These are phyloP conservation scores for Stomatorhinus walkeri DNA, from an alignment of 2,797 vertebrate species.

Conservation along the genomic window DNA sequence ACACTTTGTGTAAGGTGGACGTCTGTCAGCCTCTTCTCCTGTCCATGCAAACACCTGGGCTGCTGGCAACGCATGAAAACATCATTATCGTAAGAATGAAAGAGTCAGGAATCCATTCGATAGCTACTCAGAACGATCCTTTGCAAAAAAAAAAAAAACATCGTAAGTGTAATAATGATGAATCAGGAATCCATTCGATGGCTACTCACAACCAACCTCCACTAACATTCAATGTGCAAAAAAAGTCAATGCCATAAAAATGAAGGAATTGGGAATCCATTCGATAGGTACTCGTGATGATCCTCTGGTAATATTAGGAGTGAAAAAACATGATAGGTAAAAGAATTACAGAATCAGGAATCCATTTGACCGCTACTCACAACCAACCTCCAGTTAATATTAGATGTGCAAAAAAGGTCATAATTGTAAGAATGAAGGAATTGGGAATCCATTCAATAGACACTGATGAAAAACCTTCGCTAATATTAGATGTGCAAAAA, in stretches of 20 bases:
- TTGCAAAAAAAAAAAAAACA: not conserved
- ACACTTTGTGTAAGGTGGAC: not conserved
- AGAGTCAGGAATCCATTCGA: not conserved
- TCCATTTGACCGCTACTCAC: not conserved
- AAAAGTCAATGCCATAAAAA: not conserved
- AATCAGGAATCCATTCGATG: not conserved
- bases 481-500: not conserved
- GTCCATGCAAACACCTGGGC: not conserved
- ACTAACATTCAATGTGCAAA: not conserved
- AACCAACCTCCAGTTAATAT: not conserved
- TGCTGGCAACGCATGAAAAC: not conserved
- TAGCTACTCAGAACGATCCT: not conserved
- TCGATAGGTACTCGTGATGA: too few relatives aligned
- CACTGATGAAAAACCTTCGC: not conserved
- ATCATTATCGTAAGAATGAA: not conserved
- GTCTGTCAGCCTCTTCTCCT: slow-evolving; percentile 27
- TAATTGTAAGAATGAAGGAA: not conserved
- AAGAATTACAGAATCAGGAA: not conserved
- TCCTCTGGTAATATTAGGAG: not conserved
- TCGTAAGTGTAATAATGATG: not conserved
- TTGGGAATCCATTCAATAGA: not conserved
- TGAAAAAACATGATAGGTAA: not conserved
- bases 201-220: not conserved
- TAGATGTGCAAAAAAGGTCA: not conserved
- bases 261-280: not conserved